Conservation (phyloP, 2,113 vertebrate species). For the Hirundichthys speculiger region DNA sequence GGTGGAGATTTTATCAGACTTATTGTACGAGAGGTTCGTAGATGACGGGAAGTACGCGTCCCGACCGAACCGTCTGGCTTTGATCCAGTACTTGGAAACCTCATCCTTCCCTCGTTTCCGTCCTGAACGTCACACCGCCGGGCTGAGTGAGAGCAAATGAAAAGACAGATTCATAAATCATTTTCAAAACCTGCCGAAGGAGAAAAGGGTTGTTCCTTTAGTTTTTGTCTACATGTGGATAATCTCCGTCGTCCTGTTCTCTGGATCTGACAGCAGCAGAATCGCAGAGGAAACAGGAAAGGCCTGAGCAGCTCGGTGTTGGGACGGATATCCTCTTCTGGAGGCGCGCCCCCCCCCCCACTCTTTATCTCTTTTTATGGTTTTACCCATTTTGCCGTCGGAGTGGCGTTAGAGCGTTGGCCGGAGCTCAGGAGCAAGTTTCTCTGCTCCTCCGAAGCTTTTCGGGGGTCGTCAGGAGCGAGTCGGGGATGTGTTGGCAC, state of each 20-base stretch:
- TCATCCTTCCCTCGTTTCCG: constrained; percentile 58
- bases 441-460: not conserved
- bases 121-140: constrained; percentile 33
- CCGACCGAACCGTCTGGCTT: constrained; percentile 37
- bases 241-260: constrained; percentile 18
- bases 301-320: constrained; percentile 77
- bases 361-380: constrained; percentile 69
- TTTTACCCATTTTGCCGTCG: constrained; percentile 27
- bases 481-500: constrained; percentile 74
- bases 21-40: constrained; percentile 18
- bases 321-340: constrained; percentile 77
- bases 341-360: constrained; percentile 73
- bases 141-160: constrained; percentile 7
- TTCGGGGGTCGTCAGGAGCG: constrained; percentile 3
- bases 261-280: constrained; percentile 61
- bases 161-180: too few species aligned
- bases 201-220: too few species aligned
- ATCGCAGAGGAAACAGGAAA: constrained; percentile 78
- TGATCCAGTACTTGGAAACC: constrained; percentile 59
- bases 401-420: constrained; percentile 40
- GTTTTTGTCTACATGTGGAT: constrained; percentile 4
- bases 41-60: constrained; percentile 43
- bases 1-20: not conserved
- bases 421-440: not conserved
- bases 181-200: too few species aligned